Conservation (phyloP, 2,888 invertebrate species). For the Bombyx huttoni region DNA sequence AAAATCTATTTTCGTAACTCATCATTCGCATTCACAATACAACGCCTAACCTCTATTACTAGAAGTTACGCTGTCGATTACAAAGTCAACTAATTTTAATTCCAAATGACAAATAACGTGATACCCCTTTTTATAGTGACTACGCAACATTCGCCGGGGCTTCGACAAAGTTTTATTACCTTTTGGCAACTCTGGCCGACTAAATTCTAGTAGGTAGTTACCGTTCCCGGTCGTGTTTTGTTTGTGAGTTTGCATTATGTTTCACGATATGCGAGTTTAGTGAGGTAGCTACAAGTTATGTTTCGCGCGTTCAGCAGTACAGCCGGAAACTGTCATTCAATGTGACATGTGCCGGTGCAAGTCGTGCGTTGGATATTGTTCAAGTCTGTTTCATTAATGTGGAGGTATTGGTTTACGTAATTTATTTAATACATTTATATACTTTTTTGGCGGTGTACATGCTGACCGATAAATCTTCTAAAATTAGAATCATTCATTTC, state of each 20-base stretch:
- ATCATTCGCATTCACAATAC: not conserved
- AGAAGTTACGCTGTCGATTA: not conserved
- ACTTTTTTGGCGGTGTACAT: too few relatives aligned
- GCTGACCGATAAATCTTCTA: too few relatives aligned
- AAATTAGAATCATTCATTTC: too few relatives aligned
- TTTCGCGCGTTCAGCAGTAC: not conserved
- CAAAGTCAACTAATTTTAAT: constrained; percentile 1
- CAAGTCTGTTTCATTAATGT: not conserved
- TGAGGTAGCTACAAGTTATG: not conserved
- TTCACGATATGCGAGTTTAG: constrained; percentile 6
- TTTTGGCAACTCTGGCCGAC: constrained; percentile 21
- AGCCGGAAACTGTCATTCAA: constrained; percentile 1
- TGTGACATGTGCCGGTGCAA: not conserved
- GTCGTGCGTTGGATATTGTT: not conserved
- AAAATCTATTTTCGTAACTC: not conserved
- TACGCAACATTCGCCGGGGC: constrained; percentile 13
- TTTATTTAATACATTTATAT: too few relatives aligned
- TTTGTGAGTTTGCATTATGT: constrained; percentile 16
- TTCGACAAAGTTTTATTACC: constrained; percentile 38
- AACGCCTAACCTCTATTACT: not conserved
- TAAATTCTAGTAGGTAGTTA: constrained; percentile 20
- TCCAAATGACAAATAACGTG: constrained; percentile 13
- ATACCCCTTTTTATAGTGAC: constrained; percentile 17
- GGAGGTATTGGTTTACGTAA: too few relatives aligned
- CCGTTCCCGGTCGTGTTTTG: constrained; percentile 15